Conservation (phyloP, 2,888 invertebrate genomes). For the Caenorhabditis sp. region DNA sequence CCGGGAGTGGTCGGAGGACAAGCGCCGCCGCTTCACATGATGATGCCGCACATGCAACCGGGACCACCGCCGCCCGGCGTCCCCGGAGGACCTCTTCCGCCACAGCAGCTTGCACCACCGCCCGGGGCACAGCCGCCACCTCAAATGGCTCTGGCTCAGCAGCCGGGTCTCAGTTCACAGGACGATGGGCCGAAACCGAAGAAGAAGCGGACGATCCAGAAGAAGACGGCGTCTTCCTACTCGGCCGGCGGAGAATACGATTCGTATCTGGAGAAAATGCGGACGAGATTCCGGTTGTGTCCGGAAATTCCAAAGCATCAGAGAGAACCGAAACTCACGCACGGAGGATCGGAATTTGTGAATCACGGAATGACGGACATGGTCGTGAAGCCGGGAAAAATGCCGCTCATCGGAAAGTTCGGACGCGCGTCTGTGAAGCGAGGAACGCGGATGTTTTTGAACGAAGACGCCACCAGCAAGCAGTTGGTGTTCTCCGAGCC, state of each 20-base stretch:
- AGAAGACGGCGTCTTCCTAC: constrained; percentile 56
- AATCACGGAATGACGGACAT: constrained; percentile 59
- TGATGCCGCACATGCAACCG: constrained; percentile 14
- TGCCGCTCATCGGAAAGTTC: constrained; percentile 60
- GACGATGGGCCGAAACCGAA: constrained; percentile 66
- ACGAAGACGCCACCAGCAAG: constrained; percentile 1
- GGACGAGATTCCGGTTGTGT: constrained; percentile 61
- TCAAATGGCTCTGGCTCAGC: constrained; percentile 4
- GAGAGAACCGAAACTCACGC: constrained; percentile 60
- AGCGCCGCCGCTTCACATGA: constrained; percentile 8
- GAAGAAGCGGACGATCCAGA: constrained; percentile 71
- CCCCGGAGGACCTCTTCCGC: background rate
- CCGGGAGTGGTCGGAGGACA: background rate
- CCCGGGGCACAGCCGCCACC: background rate
- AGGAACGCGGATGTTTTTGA: constrained; percentile 20
- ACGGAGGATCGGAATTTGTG: constrained; percentile 53
- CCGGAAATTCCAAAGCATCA: constrained; percentile 52
- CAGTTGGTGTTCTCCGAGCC: constrained; percentile 12
- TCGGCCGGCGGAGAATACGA: constrained; percentile 57
- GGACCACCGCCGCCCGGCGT: constrained; percentile 9
- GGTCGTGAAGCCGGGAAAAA: constrained; percentile 34
- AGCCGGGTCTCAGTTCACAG: too few species aligned
- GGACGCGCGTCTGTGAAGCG: constrained; percentile 59
- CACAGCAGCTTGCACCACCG: background rate
- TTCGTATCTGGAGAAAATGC: constrained; percentile 62